Percentiles rank a stretch among this genome's conserved stretches.
phyloP scores from a whole-genome alignment of 2,888 invertebrate genomes.

The Drosophila lutescens region DNA sequence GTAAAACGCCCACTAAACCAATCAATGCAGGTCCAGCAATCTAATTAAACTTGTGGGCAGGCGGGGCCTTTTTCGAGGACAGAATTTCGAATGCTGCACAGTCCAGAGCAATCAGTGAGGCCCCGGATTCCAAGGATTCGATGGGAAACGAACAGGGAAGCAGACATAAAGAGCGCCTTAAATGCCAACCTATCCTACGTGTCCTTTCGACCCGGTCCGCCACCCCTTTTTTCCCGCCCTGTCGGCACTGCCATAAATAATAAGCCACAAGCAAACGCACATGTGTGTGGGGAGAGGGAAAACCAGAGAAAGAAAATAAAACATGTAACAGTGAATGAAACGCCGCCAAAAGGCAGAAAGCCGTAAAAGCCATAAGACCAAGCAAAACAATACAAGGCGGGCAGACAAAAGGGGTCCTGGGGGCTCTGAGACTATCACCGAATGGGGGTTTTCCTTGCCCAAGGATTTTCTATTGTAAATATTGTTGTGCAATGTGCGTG shows the following conservation, averaged over 20 bases:
- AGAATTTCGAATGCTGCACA: constrained; percentile 9
- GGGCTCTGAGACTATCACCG: not conserved
- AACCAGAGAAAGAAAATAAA: not conserved
- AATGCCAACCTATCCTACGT: constrained; percentile 38
- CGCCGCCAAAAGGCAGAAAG: constrained; percentile 47
- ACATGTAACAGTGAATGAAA: constrained; percentile 42
- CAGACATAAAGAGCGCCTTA: constrained; percentile 36
- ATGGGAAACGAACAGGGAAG: constrained; percentile 13
- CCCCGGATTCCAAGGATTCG: constrained; percentile 12
- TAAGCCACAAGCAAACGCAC: constrained; percentile 39
- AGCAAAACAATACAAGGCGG: constrained; percentile 32
- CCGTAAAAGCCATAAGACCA: constrained; percentile 32
- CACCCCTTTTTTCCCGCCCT: constrained; percentile 7
- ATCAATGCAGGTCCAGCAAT: constrained; percentile 40
- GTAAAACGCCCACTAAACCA: constrained; percentile 43
- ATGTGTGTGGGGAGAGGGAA: constrained; percentile 15
- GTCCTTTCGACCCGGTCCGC: constrained; percentile 26
- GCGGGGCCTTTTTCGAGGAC: constrained; percentile 1
- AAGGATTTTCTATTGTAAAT: not conserved
- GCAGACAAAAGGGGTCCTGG: constrained; percentile 14
- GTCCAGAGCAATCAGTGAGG: constrained; percentile 15
- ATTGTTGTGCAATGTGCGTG: no score
- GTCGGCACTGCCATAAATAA: constrained; percentile 60
- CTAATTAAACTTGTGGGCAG: constrained; percentile 53
- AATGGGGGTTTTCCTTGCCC: not conserved